These are phyloP conservation scores for Nemotelus nigrinus DNA, from an alignment of 2,888 invertebrate species.

Conservation along the genomic window DNA sequence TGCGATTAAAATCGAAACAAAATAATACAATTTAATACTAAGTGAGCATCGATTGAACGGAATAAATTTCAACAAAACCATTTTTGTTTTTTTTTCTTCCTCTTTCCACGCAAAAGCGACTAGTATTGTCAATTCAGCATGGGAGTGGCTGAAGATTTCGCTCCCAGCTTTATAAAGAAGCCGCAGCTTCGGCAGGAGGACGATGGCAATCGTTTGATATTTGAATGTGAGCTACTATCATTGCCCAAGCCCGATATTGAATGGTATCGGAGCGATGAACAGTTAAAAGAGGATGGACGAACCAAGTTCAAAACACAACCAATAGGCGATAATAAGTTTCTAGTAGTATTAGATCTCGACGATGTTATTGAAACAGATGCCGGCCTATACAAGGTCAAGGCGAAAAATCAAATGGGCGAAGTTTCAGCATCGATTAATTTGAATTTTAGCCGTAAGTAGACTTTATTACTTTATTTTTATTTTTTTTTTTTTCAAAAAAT, in stretches of 20 bases:
- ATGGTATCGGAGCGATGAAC: constrained; percentile 91
- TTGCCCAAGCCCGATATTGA: constrained; percentile 90
- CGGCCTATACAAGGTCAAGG: constrained; percentile 96
- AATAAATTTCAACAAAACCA: background rate
- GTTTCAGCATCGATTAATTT: constrained; percentile 96
- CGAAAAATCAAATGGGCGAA: constrained; percentile 97
- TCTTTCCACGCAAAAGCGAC: constrained; percentile 15
- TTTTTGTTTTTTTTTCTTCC: background rate
- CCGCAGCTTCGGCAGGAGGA: constrained; percentile 96
- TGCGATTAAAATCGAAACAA: no score
- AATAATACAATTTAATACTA: no score
- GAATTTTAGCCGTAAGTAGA: constrained; percentile 94
- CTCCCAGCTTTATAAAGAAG: constrained; percentile 98
- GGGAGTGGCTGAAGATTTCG: constrained; percentile 82
- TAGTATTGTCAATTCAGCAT: constrained; percentile 53
- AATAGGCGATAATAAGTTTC: constrained; percentile 84
- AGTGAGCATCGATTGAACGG: no score
- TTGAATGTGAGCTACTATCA: constrained; percentile 91
- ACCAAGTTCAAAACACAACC: constrained; percentile 90
- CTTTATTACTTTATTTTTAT: constrained; percentile 34
- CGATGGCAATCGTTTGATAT: constrained; percentile 93
- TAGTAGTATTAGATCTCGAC: constrained; percentile 92
- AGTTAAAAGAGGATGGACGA: constrained; percentile 83
- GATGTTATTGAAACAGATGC: constrained; percentile 96
- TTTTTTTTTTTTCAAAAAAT: constrained; percentile 18